phyloP scores from a whole-genome alignment of 1,140 invertebrate species.

The Cyrtorhinus lividipennis region DNA sequence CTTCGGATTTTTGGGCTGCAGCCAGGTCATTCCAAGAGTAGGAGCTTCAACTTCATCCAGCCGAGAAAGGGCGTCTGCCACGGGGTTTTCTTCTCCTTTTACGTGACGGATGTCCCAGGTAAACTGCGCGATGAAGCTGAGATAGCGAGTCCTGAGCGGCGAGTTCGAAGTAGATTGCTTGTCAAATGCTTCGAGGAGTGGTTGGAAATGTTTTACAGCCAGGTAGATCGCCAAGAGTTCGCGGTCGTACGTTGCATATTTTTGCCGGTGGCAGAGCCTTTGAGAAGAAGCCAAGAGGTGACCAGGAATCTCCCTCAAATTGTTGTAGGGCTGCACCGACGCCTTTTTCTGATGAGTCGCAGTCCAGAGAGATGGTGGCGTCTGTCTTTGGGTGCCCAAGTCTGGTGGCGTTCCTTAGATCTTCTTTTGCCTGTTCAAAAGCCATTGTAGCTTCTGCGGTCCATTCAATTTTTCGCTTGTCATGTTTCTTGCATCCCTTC shows the following conservation, averaged over 20 bases:
- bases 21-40: background rate
- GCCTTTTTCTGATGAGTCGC: constrained; percentile 24
- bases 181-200: constrained; percentile 28
- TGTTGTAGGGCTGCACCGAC: constrained; percentile 23
- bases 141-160: constrained; percentile 31
- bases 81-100: constrained; percentile 22
- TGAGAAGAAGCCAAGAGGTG: constrained; percentile 31
- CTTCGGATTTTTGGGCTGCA: background rate
- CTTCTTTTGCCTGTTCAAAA: constrained; percentile 31
- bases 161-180: background rate
- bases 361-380: constrained; percentile 13
- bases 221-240: constrained; percentile 35
- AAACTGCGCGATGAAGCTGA: constrained; percentile 31
- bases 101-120: constrained; percentile 29
- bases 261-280: constrained; percentile 28
- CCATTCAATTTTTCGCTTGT: constrained; percentile 17
- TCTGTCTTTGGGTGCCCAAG: constrained; percentile 17
- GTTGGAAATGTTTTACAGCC: constrained; percentile 31
- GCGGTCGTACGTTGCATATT: constrained; percentile 31
- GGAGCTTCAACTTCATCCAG: constrained; percentile 2
- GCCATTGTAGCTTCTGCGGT: constrained; percentile 23
- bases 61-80: constrained; percentile 13
- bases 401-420: constrained; percentile 23
- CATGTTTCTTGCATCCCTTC: constrained; percentile 25
- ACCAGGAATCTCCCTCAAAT: constrained; percentile 10